Percentiles rank a stretch among this genome's conserved stretches.
Conservation (phyloP, 2,888 invertebrate species). For the Caenorhabditis angaria region DNA sequence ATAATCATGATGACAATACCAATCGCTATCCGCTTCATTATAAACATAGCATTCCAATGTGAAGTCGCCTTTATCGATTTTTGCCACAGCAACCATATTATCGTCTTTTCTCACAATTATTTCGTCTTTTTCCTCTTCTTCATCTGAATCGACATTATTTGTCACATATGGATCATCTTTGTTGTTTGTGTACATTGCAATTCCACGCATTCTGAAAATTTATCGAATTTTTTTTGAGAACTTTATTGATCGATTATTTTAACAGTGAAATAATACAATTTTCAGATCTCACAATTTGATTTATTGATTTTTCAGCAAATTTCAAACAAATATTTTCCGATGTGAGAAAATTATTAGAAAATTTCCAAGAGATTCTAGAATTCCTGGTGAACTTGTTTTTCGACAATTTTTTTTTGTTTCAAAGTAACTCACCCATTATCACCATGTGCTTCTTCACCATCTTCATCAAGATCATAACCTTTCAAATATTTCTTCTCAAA, state of each 20-base stretch:
- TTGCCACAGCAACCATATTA: constrained; percentile 87
- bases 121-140: constrained; percentile 79
- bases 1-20: constrained; percentile 88
- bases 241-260: constrained; percentile 8
- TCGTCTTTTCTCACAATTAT: constrained; percentile 87
- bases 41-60: constrained; percentile 79
- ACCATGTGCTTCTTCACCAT: constrained; percentile 12
- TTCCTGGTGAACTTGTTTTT: too few relatives aligned
- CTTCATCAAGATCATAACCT: constrained; percentile 41
- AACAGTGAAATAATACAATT: too few relatives aligned
- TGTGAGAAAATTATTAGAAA: too few relatives aligned
- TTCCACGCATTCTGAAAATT: constrained; percentile 57
- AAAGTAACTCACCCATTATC: constrained; percentile 15
- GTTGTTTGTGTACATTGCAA: constrained; percentile 61
- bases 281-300: too few relatives aligned
- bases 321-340: too few relatives aligned
- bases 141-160: constrained; percentile 59
- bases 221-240: not conserved
- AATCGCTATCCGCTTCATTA: constrained; percentile 86
- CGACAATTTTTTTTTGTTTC: too few relatives aligned
- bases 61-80: constrained; percentile 79
- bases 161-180: constrained; percentile 69
- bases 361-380: too few relatives aligned
- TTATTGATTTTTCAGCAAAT: not conserved
- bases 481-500: constrained; percentile 50